Evolutionary conservation across 2,797 vertebrate genomes (phyloP).

Genomic region (Mormyrops boulengeri): DNA sequence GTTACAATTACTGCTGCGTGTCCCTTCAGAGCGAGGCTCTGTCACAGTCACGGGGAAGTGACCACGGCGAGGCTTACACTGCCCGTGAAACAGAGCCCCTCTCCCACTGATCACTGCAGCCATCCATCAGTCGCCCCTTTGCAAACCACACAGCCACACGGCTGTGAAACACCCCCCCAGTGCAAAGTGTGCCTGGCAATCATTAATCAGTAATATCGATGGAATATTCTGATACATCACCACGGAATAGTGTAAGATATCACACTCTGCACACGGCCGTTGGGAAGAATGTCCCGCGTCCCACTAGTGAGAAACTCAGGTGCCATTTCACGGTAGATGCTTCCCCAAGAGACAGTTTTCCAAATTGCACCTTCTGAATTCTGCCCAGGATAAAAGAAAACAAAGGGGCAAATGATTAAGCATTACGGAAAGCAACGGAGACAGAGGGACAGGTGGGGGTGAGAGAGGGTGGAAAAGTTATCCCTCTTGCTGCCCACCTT

Average conservation of each 20-base stretch:
- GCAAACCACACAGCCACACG: neutral
- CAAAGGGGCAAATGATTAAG: constrained; percentile 1
- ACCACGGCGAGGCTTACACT: neutral
- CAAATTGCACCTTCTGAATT: neutral
- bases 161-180: neutral
- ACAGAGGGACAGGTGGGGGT: constrained; percentile 12
- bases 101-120: neutral
- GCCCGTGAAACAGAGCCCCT: neutral
- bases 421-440: neutral
- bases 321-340: neutral
- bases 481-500: constrained; percentile 25
- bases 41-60: neutral
- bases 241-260: neutral
- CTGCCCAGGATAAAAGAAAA: neutral
- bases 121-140: neutral
- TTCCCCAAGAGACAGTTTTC: neutral
- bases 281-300: neutral
- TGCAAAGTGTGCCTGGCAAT: neutral
- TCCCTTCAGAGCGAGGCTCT: neutral
- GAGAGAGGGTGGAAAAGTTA: constrained; percentile 17
- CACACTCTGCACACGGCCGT: neutral
- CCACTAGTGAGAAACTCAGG: neutral
- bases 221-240: neutral
- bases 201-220: neutral
- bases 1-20: neutral